Base-by-base conservation (phyloP, 2,888 invertebrate species). In the Polia nebulosa region DNA sequence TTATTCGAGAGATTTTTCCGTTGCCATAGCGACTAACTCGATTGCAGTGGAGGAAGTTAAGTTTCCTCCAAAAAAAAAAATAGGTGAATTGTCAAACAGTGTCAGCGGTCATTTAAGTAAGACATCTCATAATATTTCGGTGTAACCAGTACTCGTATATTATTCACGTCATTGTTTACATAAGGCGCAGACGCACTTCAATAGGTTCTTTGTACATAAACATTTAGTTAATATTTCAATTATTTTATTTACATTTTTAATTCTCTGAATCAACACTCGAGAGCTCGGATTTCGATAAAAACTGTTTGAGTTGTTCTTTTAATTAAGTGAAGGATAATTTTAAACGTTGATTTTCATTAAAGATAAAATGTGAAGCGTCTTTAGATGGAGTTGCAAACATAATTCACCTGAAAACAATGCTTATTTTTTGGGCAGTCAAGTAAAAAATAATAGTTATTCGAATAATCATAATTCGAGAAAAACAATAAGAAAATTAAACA, bases 151-250 rank as follows among this genome's bases (percentile, higher is more conserved):
- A 39, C 11, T n/a, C n/a, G 17, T n/a, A n/a, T n/a, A n/a, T 45
- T 47, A 61, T 44, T 3, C 3, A 75, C 76, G 78, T 71, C 70
- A 80, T 79, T 84, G 78, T 84, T 83, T 84, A 84, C 58, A 52
- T 20, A 49, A 73, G 49, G 7, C 47, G 15, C 17, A 62, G 58
- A 45, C n/a, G 34, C 68, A 72, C 72, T 81, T 66, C 45, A 83
- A 74, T 64, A 69, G 69, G 72, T 62, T 63, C 66, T 66, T 72
- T 60, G 51, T 45, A 57, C 52, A 60, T 78, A 83, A 83, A 83
- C 82, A 82, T 83, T 83, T 83, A 67, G 49, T 56, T 82, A 55
- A 74, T 58, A 63, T 83, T 67, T 82, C 78, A 82, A 71, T 78
- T 59, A 73, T 70, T 55, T 65, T 83, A 83, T 83, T 81, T 81